These are phyloP conservation scores for Bostrychus sinensis DNA, from an alignment of 2,113 vertebrate genomes.

Conservation along the genomic window DNA sequence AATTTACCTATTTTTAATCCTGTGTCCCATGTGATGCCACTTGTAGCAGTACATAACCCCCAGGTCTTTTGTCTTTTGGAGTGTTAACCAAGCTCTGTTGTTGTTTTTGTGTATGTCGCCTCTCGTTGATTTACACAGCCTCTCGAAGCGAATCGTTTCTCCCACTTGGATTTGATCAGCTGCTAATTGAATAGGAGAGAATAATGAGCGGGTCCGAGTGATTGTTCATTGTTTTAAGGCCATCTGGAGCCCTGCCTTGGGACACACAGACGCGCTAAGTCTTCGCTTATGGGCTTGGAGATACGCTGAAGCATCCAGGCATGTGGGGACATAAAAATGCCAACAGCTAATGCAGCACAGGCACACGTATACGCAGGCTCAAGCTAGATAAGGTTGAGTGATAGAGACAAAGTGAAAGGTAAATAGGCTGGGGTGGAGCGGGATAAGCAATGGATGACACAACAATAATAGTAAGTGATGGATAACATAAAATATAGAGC, in stretches of 20 bases:
- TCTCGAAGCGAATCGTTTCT: slow-evolving; percentile 24
- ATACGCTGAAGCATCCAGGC: slow-evolving; percentile 22
- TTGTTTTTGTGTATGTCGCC: neutral
- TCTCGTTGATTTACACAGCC: slow-evolving; percentile 29
- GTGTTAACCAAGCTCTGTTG: neutral
- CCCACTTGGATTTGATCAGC: slow-evolving; percentile 53
- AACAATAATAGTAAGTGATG: slow-evolving; percentile 14
- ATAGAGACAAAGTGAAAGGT: neutral
- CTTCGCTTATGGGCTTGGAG: slow-evolving; percentile 18
- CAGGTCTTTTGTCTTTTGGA: neutral
- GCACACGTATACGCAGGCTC: neutral
- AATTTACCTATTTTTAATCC: slow-evolving; percentile 12
- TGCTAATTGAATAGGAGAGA: slow-evolving; percentile 58
- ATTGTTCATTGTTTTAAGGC: slow-evolving; percentile 63
- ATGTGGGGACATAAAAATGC: slow-evolving; percentile 36
- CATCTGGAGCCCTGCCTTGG: slow-evolving; percentile 48
- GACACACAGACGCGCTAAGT: slow-evolving; percentile 2
- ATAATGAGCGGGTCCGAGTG: slow-evolving; percentile 46
- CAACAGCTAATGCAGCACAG: slow-evolving; percentile 27
- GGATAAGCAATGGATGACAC: neutral
- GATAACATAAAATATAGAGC: slow-evolving; percentile 5
- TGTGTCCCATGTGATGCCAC: slow-evolving; percentile 35
- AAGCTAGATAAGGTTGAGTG: slow-evolving; percentile 7
- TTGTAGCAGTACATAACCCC: neutral
- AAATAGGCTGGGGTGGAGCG: neutral